phyloP scores from a whole-genome alignment of 1,140 invertebrate genomes.

The Drosophila nannoptera region DNA sequence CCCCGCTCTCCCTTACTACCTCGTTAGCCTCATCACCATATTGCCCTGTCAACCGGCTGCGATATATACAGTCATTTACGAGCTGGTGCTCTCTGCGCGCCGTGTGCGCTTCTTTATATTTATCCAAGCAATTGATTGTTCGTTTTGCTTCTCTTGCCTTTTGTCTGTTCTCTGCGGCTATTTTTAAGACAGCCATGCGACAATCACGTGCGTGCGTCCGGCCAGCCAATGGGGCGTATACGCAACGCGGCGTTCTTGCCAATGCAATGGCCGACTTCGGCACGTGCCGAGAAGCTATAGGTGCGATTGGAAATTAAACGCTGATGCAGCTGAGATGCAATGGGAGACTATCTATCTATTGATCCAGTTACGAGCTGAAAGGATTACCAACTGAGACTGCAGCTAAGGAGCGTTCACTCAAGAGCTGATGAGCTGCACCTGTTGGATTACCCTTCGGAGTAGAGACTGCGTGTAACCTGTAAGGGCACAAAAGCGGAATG shows the following conservation, averaged over 20 bases:
- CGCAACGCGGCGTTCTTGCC: constrained; percentile 33
- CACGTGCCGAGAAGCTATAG: constrained; percentile 17
- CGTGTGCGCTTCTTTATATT: constrained; percentile 7
- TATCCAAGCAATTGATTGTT: constrained; percentile 1
- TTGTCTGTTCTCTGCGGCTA: constrained; percentile 29
- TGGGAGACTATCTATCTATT: background rate
- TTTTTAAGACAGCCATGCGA: constrained; percentile 57
- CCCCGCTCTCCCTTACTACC: constrained; percentile 16
- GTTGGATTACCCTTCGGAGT: too few relatives aligned
- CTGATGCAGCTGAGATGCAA: background rate
- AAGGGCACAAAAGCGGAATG: too few relatives aligned
- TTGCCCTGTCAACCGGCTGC: background rate
- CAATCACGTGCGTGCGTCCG: constrained; percentile 56
- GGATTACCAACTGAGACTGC: too few relatives aligned
- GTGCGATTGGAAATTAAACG: background rate
- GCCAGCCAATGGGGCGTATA: constrained; percentile 52
- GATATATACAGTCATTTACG: background rate
- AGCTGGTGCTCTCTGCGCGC: constrained; percentile 12
- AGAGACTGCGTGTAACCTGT: too few relatives aligned
- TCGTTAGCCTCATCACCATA: constrained; percentile 15
- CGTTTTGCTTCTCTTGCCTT: background rate
- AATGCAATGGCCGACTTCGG: background rate
- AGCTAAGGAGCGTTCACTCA: too few relatives aligned
- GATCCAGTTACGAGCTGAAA: too few relatives aligned
- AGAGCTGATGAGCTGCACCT: too few relatives aligned